Conservation (phyloP, 2,888 invertebrate species). For the Ectemnius continuus region DNA sequence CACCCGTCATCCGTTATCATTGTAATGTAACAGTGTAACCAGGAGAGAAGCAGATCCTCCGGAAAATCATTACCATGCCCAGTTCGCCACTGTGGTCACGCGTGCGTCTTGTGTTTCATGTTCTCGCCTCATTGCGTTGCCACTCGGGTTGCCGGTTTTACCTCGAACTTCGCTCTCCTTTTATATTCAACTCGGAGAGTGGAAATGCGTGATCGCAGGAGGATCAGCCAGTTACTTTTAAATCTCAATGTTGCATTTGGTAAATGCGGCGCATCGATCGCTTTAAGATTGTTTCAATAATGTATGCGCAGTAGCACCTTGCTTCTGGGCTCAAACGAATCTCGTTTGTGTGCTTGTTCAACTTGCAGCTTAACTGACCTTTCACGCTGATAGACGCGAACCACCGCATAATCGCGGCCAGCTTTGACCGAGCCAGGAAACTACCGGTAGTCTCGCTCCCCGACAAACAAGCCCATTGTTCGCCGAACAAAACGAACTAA, state of each 20-base stretch:
- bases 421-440: too few species aligned
- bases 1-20: neutral
- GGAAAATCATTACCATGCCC: slow-evolving; percentile 5
- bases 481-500: slow-evolving; percentile 3
- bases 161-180: slow-evolving; percentile 6
- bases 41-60: neutral
- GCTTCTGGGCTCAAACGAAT: neutral
- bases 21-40: too few species aligned
- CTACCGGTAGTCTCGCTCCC: too few species aligned
- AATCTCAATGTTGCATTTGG: too few species aligned
- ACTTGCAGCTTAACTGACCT: too few species aligned
- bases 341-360: slow-evolving; percentile 3
- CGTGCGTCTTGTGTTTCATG: slow-evolving; percentile 7
- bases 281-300: neutral
- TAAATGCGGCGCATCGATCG: too few species aligned
- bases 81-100: slow-evolving; percentile 1
- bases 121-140: slow-evolving; percentile 3
- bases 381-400: neutral
- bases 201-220: slow-evolving; percentile 7
- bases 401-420: neutral
- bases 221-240: too few species aligned
- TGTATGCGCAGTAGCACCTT: slow-evolving; percentile 1
- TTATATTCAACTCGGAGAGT: neutral
- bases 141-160: slow-evolving; percentile 9
- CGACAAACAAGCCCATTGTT: slow-evolving; percentile 3